Evolutionary conservation across 2,888 invertebrate species (phyloP).

Genomic region (Platycheirus albimanus): DNA sequence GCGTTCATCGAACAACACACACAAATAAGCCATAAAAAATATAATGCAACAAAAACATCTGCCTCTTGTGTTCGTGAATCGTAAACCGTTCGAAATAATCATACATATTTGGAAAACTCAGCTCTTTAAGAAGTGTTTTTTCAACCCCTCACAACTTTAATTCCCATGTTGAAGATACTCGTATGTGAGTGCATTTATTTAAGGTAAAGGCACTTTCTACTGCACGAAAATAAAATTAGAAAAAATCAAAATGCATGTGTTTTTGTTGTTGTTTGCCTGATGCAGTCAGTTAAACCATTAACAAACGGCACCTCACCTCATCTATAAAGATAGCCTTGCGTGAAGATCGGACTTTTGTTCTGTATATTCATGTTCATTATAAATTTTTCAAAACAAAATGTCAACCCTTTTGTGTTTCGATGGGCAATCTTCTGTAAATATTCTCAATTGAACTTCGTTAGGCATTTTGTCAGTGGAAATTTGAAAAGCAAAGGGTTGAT

Average conservation of each 20-base stretch:
- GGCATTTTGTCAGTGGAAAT: neutral
- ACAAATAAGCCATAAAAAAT: conserved; percentile 20
- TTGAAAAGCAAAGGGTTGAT: conserved; percentile 38
- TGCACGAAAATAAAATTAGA: conserved; percentile 27
- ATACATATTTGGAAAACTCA: conserved; percentile 33
- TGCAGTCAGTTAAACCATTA: conserved; percentile 54
- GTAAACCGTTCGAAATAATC: conserved; percentile 22
- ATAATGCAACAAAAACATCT: conserved; percentile 69
- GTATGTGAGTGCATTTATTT: conserved; percentile 42
- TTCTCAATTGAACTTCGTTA: conserved; percentile 45
- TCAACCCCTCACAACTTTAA: conserved; percentile 10
- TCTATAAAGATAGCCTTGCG: too few relatives aligned
- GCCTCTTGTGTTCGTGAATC: conserved; percentile 50
- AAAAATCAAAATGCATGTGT: conserved; percentile 69
- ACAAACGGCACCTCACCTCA: conserved; percentile 17
- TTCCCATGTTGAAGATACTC: conserved; percentile 1
- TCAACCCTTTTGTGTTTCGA: conserved; percentile 58
- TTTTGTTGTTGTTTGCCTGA: conserved; percentile 5
- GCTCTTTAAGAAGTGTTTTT: conserved; percentile 22
- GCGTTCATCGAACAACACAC: conserved; percentile 19
- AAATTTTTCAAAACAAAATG: conserved; percentile 67
- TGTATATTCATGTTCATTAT: conserved; percentile 46
- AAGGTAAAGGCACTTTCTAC: conserved; percentile 12
- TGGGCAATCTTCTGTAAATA: conserved; percentile 17
- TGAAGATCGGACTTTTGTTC: conserved; percentile 26